Base-by-base conservation (phyloP, 2,113 vertebrate genomes). In the Vanacampus margaritifer region DNA sequence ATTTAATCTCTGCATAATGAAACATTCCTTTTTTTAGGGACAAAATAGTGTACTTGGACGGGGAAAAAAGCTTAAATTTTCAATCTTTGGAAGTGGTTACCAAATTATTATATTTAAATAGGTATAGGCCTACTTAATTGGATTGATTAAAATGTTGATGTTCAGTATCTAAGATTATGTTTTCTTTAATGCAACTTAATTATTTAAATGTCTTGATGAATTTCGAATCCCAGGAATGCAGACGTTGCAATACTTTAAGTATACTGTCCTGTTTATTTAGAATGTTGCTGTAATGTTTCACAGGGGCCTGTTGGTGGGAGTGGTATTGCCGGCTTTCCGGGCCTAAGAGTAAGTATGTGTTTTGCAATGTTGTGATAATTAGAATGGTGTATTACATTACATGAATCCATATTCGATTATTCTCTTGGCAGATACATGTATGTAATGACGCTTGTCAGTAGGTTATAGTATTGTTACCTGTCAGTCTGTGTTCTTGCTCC, bases 301-400 rank as follows among this genome's bases (percentile, higher is more conserved):
- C 87, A 99, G 97, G 97, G 97, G 57, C 84, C 90, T 76, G 86
- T 94, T 86, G 97, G 97, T 84, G 93, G 91, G 65, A 72, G 81
- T 82, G 97, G 97, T 56, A 95, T 94, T 65, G 75, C 87, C 28
- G 97, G 97, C 67, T 99, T 99, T 88, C 95, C 95, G 71, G 97
- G 97, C 32, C 87, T 99, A 61, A 94, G 92, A 90, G 97, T 99
- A 79, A 96, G 96, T 95, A 76, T 51, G 6, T 3, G 2, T 58
- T 68, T 57, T 59, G 17, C 26, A 63, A 16, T 43, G 0, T 64
- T 78, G 28, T 65, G 0, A 36, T 19, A 2, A 17, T 36, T 37
- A 62, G 24, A 57, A 5, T 48, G 54, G 46, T 0, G n/a, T 69
- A 70, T 74, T 17, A 46, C 10, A 32, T 35, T 10, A 1, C 11